Base-by-base conservation (phyloP, 2,113 vertebrate species). In the Variabilichromis moorii region DNA sequence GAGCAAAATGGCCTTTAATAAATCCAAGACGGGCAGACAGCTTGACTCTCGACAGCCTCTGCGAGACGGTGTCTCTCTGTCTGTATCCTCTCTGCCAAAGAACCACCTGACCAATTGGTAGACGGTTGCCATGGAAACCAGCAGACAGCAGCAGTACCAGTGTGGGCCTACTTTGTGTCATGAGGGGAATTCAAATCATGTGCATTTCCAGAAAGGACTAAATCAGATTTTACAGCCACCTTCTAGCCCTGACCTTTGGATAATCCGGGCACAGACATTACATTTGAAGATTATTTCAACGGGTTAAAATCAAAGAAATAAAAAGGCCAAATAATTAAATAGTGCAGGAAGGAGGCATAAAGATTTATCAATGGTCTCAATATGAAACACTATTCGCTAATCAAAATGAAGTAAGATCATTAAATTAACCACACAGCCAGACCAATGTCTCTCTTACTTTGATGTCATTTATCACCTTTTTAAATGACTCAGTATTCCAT, bases 111-210 rank as follows among this genome's bases (percentile, higher is more conserved):
- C 95, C 95, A 95, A 95, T 95, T 93, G 81, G 91, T 89, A 57
- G 24, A 66, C 19, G 66, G 96, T 96, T 96, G 87, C 94, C 87
- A 87, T 94, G 95, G 94, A 80, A 92, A 96, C 94, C 80, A 89
- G 59, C 86, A 93, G 91, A 61, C 91, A 76, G 85, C 81, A 93
- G 90, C 89, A 61, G 82, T 50, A 87, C 87, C 90, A 91, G 83
- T 61, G 50, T 86, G 55, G 86, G 71, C 93, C 87, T 93, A 91
- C 86, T 90, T 88, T 91, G 59, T 84, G 87, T 91, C 51, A 86
- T 95, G 93, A 94, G 21, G 87, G 55, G 89, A 93, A 92, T 94
- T 93, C 51, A 92, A 92, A 95, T 95, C 66, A 87, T 13, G 53
- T 80, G 42, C 78, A 42, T 87, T 85, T 88, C 45, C 50, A 82